Base-by-base conservation (phyloP, 2,797 vertebrate genomes). In the Epinephelus malabaricus region DNA sequence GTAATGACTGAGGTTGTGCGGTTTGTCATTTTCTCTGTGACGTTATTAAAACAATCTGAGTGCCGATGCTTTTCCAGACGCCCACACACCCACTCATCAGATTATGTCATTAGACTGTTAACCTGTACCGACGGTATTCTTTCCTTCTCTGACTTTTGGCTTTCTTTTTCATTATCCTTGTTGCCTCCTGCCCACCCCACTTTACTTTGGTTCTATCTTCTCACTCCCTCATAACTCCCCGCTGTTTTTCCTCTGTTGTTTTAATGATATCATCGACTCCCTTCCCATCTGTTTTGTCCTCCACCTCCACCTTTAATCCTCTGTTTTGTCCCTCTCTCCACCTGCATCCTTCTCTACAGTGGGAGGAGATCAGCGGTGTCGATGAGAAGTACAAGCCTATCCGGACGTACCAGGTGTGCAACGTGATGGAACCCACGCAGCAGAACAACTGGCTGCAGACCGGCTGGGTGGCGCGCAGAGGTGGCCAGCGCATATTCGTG, bases 401-500 rank as follows among this genome's bases (percentile, higher is more conserved):
- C 54, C 96, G 97, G 67, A 99, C 98, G 0, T 99, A 99, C 91
- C 98, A 99, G 93, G 98, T 99, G 54, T 99, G 98, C 89, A 97
- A 99, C 0, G 98, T 99, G 86, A 97, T 99, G 97, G 97, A 99
- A 91, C 96, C 98, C 6, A 96, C 95, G 73, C 97, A 98, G 95
- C 98, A 99, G 95, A 98, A 99, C 95, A 99, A 99, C 93, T 99
- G 98, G 98, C 90, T 99, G 85, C 97, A 97, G 96, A 99, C 98
- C 0, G 96, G 97, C 65, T 99, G 97, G 97, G 97, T 99, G 74
- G 82, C 96, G 13, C 94, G 98, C 0, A 95, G 94, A 0, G 95
- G 96, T 0, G 98, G 97, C 66, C 97, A 99, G 92, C 96, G 98
- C 86, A 98, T 99, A 83, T 99, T 98, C 49, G 96, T 99, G 55